These are phyloP conservation scores for Aulostomus chinensis DNA, from an alignment of 2,797 vertebrate genomes.

Conservation along the genomic window DNA sequence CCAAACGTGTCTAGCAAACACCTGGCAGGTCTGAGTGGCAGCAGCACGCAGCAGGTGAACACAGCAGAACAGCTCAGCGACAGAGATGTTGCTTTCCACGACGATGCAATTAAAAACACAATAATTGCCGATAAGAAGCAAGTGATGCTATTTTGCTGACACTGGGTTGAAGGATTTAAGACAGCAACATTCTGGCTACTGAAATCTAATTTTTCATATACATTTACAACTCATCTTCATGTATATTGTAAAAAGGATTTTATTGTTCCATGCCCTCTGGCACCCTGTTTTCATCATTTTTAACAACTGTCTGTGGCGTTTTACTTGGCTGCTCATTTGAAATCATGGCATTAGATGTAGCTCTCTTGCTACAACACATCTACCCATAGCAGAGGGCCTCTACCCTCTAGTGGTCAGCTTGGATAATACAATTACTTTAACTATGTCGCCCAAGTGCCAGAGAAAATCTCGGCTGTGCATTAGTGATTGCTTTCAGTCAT, in stretches of 20 bases:
- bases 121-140: conserved; percentile 51
- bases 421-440: conserved; percentile 15
- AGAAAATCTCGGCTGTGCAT: conserved; percentile 20
- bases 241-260: conserved; percentile 44
- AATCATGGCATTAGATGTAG: conserved; percentile 50
- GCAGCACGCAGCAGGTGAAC: conserved; percentile 18
- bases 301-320: conserved; percentile 66
- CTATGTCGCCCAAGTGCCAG: conserved; percentile 11
- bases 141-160: conserved; percentile 62
- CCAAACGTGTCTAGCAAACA: conserved; percentile 17
- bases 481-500: conserved; percentile 35
- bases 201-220: conserved; percentile 34
- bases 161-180: conserved; percentile 56
- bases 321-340: conserved; percentile 64
- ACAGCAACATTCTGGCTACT: conserved; percentile 35
- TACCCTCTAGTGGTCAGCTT: conserved; percentile 69
- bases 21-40: conserved; percentile 62
- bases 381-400: conserved; percentile 54
- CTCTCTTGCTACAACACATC: conserved; percentile 6
- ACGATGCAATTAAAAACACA: conserved; percentile 70
- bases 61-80: conserved; percentile 45
- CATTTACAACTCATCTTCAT: conserved; percentile 16
- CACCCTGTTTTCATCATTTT: conserved; percentile 54
- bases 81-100: conserved; percentile 46
- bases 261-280: conserved; percentile 35